A percentile compares a stretch with the other conserved stretches of the same genome.
Conservation (phyloP, 2,888 invertebrate species). For the Tenodera sinensis region DNA sequence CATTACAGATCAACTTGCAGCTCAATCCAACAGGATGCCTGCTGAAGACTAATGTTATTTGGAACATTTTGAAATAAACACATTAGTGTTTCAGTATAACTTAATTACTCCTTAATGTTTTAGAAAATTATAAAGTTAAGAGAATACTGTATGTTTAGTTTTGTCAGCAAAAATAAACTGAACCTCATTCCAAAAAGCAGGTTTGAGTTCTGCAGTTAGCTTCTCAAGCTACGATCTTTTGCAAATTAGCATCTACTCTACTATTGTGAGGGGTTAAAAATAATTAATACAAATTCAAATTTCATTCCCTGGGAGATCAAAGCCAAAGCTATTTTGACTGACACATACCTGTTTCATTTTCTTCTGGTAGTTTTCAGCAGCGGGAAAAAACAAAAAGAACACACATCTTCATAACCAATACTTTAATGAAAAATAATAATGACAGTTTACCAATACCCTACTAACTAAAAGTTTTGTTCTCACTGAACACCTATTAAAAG, state of each 20-base stretch:
- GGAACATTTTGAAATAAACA: no score
- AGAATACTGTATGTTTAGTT: neutral
- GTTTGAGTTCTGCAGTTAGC: neutral
- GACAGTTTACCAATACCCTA: neutral
- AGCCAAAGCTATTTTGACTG: neutral
- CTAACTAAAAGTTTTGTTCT: neutral
- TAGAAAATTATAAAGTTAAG: neutral
- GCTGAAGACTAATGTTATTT: no score
- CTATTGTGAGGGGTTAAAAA: neutral
- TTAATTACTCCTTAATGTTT: neutral
- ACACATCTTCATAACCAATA: constrained; percentile 16
- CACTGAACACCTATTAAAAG: no score
- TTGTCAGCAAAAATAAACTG: neutral
- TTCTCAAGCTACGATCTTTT: neutral
- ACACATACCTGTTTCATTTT: constrained; percentile 49
- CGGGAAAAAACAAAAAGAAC: constrained; percentile 34
- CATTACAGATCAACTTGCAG: no score
- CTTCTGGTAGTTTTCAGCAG: constrained; percentile 40
- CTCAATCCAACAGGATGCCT: no score
- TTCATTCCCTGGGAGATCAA: neutral
- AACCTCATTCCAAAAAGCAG: neutral
- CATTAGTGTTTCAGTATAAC: no score
- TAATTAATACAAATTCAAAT: neutral
- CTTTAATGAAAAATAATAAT: neutral
- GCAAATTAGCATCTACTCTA: neutral